These are phyloP conservation scores for Psococerastis gibbosa DNA, from an alignment of 2,888 invertebrate species.

Conservation along the genomic window DNA sequence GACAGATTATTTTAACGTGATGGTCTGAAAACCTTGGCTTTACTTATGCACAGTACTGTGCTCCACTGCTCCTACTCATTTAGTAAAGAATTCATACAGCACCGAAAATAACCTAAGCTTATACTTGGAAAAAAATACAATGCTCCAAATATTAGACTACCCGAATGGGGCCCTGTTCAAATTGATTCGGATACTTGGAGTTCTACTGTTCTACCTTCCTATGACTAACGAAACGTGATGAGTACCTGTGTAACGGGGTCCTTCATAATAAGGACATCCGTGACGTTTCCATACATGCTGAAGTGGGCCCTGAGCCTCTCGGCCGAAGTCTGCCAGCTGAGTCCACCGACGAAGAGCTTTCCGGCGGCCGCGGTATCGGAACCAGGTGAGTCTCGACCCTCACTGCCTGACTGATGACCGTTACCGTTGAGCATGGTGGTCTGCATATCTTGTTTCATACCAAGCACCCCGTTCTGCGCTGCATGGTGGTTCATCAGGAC, in stretches of 20 bases:
- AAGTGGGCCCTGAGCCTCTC: constrained; percentile 86
- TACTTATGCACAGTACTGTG: no score
- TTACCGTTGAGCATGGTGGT: constrained; percentile 20
- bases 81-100: no score
- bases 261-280: constrained; percentile 86
- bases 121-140: no score
- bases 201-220: no score
- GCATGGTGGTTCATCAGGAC: constrained; percentile 29
- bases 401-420: constrained; percentile 21
- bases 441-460: constrained; percentile 11
- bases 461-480: constrained; percentile 24
- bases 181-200: no score
- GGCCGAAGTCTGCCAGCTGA: constrained; percentile 85
- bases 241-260: constrained; percentile 68
- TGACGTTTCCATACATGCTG: constrained; percentile 78
- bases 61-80: no score
- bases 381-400: constrained; percentile 17
- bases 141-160: no score
- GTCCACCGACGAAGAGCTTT: constrained; percentile 77
- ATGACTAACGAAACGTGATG: not conserved
- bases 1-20: no score
- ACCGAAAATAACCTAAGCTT: no score
- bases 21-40: no score
- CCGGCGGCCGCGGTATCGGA: constrained; percentile 34
- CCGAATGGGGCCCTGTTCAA: no score